Evolutionary conservation across 2,113 vertebrate genomes (phyloP), one percentile per base, ranked within the genome.

Genomic region (Colius striatus): DNA sequence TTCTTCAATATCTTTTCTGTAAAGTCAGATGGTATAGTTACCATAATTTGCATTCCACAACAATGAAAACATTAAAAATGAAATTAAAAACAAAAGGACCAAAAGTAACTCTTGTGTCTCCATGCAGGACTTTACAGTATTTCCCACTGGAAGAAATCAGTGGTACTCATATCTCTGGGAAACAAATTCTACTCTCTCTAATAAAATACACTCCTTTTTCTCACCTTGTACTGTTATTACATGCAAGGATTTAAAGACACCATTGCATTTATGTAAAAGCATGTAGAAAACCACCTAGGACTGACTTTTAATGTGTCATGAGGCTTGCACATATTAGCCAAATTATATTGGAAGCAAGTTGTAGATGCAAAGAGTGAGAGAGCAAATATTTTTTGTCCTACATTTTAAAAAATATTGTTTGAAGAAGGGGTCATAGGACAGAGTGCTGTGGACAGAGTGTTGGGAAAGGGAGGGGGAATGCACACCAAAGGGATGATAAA

Each of bases 311-410:
- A 30, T 1, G 0, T 72, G 45, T 23, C 45, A 65, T 0, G 0
- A 67, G 41, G 5, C 32, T 93, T 60, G 21, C n/a, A 65, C 11
- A 4, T 53, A 18, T n/a, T 67, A 74, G 26, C 32, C 48, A 84
- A 74, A 87, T 19, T 77, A 74, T 57, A 72, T 5, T 5, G 16
- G n/a, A 29, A 89, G 18, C 11, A 81, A 87, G 90, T 30, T 89
- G 51, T 9, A 68, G 30, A 43, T 68, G 62, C 30, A 62, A 79
- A 75, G 27, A 71, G 32, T 48, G 19, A 78, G 18, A 89, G 57
- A 77, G 26, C 22, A 87, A 97, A 82, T 45, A 82, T 79, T 84
- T 89, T 90, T 89, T 91, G 57, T 87, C 62, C 54, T 55, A 26
- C 26, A 47, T 75, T 82, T 81, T 92, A n/a, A 1, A 8, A 72